Evolutionary conservation across 2,797 vertebrate species (phyloP), one percentile per base, ranked within the genome.

Genomic region (Dipus sagitta): DNA sequence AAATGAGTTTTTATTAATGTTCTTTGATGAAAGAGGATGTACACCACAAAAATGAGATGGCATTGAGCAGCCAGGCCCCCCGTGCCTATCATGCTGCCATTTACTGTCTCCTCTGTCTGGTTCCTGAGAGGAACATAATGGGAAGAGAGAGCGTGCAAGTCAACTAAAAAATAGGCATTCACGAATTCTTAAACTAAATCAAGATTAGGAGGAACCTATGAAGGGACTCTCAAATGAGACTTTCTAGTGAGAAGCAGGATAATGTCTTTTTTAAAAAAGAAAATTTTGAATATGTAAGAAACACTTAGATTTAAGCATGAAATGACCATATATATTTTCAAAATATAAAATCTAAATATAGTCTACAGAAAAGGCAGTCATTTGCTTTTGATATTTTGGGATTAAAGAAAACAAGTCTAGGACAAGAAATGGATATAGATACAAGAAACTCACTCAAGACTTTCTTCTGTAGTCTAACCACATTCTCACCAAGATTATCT

Each of bases 231-330:
- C 12, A 86, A 88, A 88, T 34, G 21, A 92, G 81, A 92, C 67
- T 88, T 88, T 65, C 9, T 30, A 68, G 30, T n/a, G 54, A 15
- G 12, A 58, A 58, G 14, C 54, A 42, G 6, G 2, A 79, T n/a
- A 76, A 6, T 75, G 58, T 84, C 60, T 34, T 83, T 86, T 83
- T 80, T 38, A 38, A 38, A 38, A 58, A 58, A 47, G 9, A 7
- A 7, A 23, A 82, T 92, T 81, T 77, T 17, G 6, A 77, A 87
- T 87, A 52, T 32, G 38, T 42, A 92, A n/a, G 65, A 82, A 91
- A 94, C 83, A 58, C 52, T 83, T 76, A 30, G 70, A 90, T 30
- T 95, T 26, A 84, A 88, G 60, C 30, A 93, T 75, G 52, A 93
- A 83, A 81, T 84, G 11, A 65, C 9, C 32, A 23, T 1, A 42